Base-by-base conservation (phyloP, 37 sponge, comb jelly and placozoan genomes). In the Halisarca cf. caerulea region DNA sequence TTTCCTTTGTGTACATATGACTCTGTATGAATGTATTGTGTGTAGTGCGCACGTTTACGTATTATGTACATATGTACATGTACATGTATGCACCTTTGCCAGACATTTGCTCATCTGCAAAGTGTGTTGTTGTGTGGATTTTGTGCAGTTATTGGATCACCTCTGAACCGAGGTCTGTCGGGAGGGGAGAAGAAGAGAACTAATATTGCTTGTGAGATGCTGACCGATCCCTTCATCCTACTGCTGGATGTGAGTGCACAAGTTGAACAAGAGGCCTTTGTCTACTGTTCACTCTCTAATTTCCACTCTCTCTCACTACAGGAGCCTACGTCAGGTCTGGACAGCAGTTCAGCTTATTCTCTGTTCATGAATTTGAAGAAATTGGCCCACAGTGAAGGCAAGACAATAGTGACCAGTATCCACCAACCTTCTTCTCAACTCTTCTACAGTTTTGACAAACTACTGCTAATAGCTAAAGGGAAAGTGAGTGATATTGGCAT, bases 251-350 rank as follows among this genome's bases (percentile, higher is more conserved):
- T 91, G 41, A 87, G 91, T 38, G 18, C 8, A 33, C 64, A 15
- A 62, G 15, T 62, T 5, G 25, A 28, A 30, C 6, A n/a, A n/a
- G n/a, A n/a, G n/a, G n/a, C n/a, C n/a, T n/a, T n/a, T n/a, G n/a
- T n/a, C n/a, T n/a, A 15, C 30, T 15, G 64, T 4, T 62, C 25
- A 62, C n/a, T 30, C 64, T 62, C 18, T 30, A 15, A 20, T 8
- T 30, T 62, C 64, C 15, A 7, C 15, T 7, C 30, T 55, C 17
- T 7, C 25, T 62, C 30, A 33, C 58, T 55, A 21, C 66, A 87
- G 88, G 96, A 95, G 83, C 96, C 96, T 24, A 95, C 96, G 15
- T 95, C 96, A 45, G 96, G 96, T 4, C 83, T 95, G 68, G 96
- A 95, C 88, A 88, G 90, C 51, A 92, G 86, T 81, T 58, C 70